Conservation (phyloP, 1,140 invertebrate genomes). For the Lucilia cuprina region DNA sequence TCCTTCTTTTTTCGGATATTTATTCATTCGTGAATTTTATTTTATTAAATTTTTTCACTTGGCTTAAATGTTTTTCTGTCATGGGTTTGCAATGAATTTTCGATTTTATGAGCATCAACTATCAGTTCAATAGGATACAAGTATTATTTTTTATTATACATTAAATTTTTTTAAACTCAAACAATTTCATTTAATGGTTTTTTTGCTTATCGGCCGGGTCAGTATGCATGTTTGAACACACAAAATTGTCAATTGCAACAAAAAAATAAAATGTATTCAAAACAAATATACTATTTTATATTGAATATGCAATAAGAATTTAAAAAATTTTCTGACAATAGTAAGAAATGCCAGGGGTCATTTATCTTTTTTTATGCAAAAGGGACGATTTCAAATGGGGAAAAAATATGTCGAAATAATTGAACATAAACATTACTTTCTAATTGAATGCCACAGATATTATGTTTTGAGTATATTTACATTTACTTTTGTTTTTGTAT, state of each 20-base stretch:
- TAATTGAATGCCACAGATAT: constrained; percentile 38
- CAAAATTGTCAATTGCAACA: background rate
- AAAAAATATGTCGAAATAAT: constrained; percentile 37
- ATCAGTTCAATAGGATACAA: background rate
- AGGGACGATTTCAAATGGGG: background rate
- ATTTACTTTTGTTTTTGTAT: background rate
- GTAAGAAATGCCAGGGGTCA: too few species aligned
- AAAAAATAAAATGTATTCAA: too few species aligned
- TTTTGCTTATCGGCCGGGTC: background rate
- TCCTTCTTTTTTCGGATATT: background rate
- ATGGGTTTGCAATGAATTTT: background rate
- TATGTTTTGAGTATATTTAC: background rate
- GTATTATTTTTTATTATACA: background rate
- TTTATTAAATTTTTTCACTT: background rate
- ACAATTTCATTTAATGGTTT: constrained; percentile 1
- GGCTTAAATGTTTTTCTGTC: background rate
- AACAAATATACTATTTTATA: too few species aligned
- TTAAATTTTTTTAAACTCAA: background rate
- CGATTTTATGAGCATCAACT: background rate
- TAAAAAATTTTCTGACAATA: too few species aligned
- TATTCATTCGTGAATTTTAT: background rate
- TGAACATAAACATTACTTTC: constrained; percentile 42
- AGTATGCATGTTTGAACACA: too few species aligned
- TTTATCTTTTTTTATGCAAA: background rate
- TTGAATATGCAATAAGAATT: too few species aligned